Evolutionary conservation across 2,888 invertebrate species (phyloP), one percentile per base, ranked within the genome.

Genomic region (Steromphala cineraria): DNA sequence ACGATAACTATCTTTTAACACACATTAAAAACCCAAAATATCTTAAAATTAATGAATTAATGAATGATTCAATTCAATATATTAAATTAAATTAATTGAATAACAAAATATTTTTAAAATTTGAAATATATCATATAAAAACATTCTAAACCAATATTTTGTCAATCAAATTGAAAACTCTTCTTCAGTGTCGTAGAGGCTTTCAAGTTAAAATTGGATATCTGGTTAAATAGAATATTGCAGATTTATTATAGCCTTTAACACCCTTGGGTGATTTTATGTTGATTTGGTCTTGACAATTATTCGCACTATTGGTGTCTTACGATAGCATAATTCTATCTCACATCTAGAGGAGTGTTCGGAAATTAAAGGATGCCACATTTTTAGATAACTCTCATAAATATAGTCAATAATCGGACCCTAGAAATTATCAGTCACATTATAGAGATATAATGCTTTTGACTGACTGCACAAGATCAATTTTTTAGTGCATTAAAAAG

Each of bases 341-440:
- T 31, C 4, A 19, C 28, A 71, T 71, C 71, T 71, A 31, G 19
- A 71, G 71, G 36, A 71, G 71, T 36, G 36, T 71, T 31, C 15
- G n/a, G 19, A 71, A 71, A 71, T 71, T 71, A 71, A 71, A 71
- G 40, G 71, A 71, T 71, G 71, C 40, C 71, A 71, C 36, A 71
- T 36, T 71, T 36, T 8, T 40, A 40, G 71, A 71, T 71, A 36
- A 71, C 28, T 17, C 71, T 71, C 31, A 71, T 71, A 71, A 71
- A 71, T 71, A 17, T 31, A 15, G 36, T 71, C 71, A 36, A 46
- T 36, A 19, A n/a, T 40, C 40, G 40, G 36, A 71, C 28, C 36
- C 31, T 40, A 36, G 40, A 36, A 71, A 71, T 71, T 71, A 71
- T 71, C 71, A 71, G 36, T 36, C 19, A 71, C 71, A 40, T 71